Percentiles rank a stretch among this genome's conserved stretches.
Evolutionary conservation across 1,140 invertebrate species (phyloP).

Genomic region (Sinonovacula constricta): DNA sequence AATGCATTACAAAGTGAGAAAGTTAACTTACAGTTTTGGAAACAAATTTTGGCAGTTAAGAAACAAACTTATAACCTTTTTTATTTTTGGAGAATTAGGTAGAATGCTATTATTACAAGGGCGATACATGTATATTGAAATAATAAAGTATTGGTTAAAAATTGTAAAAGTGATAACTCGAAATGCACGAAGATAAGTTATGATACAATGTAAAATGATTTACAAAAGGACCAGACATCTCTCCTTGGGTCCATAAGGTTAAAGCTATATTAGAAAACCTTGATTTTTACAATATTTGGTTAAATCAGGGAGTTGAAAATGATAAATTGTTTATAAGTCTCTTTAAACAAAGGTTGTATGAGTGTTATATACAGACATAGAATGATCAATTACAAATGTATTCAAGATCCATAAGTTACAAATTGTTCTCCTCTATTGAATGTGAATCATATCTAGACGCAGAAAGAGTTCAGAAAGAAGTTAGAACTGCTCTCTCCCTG

Average conservation of each 20-base stretch:
- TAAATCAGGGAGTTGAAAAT: slow-evolving; percentile 10
- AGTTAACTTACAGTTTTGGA: slow-evolving; percentile 5
- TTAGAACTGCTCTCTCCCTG: too few species aligned
- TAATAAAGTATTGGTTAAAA: slow-evolving; percentile 6
- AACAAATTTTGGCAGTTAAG: slow-evolving; percentile 12
- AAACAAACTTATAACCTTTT: slow-evolving; percentile 19
- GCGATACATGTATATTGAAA: slow-evolving; percentile 2
- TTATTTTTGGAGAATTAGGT: slow-evolving; percentile 29
- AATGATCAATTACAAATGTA: background rate
- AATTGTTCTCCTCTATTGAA: too few species aligned
- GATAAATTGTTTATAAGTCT: too few species aligned
- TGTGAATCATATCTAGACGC: too few species aligned
- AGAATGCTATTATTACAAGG: background rate
- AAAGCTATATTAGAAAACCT: background rate
- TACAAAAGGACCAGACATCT: background rate
- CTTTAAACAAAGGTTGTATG: too few species aligned
- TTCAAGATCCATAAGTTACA: background rate
- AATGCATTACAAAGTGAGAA: background rate
- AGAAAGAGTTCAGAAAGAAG: too few species aligned
- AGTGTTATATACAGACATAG: slow-evolving; percentile 12
- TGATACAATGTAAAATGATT: too few species aligned
- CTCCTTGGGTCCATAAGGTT: background rate
- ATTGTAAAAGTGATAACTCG: background rate
- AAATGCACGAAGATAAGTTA: too few species aligned
- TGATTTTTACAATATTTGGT: slow-evolving; percentile 18